Evolutionary conservation across 2,797 vertebrate species (phyloP).

Genomic region (Ceyx erithaca): DNA sequence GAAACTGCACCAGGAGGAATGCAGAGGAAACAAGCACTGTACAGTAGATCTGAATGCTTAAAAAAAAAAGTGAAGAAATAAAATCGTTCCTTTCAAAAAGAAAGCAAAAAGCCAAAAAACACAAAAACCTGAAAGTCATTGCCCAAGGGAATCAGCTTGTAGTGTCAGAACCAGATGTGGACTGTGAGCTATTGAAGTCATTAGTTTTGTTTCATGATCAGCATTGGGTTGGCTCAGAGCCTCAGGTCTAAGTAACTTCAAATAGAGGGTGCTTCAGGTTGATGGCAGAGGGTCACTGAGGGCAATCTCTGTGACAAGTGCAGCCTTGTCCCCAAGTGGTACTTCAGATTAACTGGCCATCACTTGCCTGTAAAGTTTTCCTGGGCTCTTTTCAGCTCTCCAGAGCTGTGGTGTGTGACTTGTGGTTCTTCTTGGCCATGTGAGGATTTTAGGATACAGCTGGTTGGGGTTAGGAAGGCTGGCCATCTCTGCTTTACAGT

Average conservation of each 20-base stretch:
- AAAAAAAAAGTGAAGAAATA: conserved; percentile 33
- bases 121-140: conserved; percentile 44
- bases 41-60: background rate
- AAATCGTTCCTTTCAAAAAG: background rate
- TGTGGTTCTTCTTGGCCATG: conserved; percentile 33
- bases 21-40: background rate
- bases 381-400: background rate
- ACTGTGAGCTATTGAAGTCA: conserved; percentile 12
- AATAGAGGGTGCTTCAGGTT: background rate
- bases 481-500: background rate
- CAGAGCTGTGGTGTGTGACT: background rate
- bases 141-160: background rate
- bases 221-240: background rate
- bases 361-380: conserved; percentile 23
- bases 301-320: background rate
- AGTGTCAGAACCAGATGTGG: conserved; percentile 40
- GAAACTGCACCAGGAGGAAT: conserved; percentile 8
- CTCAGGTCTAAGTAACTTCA: background rate
- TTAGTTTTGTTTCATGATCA: conserved; percentile 28
- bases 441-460: background rate
- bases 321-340: background rate
- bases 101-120: background rate
- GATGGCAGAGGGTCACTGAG: conserved; percentile 16
- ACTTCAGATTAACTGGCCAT: background rate
- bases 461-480: conserved; percentile 32